Evolutionary conservation across 2,888 invertebrate genomes (phyloP).

Genomic region (Slavum lentiscoides): DNA sequence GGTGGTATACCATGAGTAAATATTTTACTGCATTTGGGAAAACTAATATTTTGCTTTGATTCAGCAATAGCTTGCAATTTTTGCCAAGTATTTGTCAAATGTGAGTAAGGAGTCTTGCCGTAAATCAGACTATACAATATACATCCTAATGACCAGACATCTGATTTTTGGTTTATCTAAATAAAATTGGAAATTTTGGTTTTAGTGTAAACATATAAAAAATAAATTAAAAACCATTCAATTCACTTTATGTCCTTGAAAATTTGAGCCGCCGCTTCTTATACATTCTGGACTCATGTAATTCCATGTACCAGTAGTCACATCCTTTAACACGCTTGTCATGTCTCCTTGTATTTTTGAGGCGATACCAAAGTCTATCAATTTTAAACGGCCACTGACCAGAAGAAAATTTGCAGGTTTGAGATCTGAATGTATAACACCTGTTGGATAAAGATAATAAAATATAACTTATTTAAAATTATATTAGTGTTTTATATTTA

Average conservation of each 20-base stretch:
- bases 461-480: background rate
- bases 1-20: slow-evolving; percentile 62
- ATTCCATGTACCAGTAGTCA: slow-evolving; percentile 85
- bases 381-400: slow-evolving; percentile 81
- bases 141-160: slow-evolving; percentile 97
- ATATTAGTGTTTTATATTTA: too few species aligned
- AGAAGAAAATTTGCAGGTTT: slow-evolving; percentile 96
- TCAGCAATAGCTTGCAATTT: slow-evolving; percentile 80
- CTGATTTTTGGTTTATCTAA: slow-evolving; percentile 86
- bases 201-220: slow-evolving; percentile 41
- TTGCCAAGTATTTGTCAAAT: slow-evolving; percentile 71
- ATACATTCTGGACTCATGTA: slow-evolving; percentile 96
- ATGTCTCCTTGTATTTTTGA: slow-evolving; percentile 83
- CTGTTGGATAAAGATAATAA: slow-evolving; percentile 61
- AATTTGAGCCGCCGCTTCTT: slow-evolving; percentile 63
- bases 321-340: slow-evolving; percentile 83
- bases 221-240: background rate
- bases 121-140: slow-evolving; percentile 92
- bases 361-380: slow-evolving; percentile 97
- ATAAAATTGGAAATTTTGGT: slow-evolving; percentile 52
- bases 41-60: slow-evolving; percentile 74
- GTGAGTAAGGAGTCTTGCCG: slow-evolving; percentile 86
- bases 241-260: slow-evolving; percentile 42
- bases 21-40: slow-evolving; percentile 62
- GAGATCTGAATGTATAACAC: slow-evolving; percentile 93